Evolutionary conservation across 2,888 invertebrate genomes (phyloP).

Genomic region (Dendrolimus pini): DNA sequence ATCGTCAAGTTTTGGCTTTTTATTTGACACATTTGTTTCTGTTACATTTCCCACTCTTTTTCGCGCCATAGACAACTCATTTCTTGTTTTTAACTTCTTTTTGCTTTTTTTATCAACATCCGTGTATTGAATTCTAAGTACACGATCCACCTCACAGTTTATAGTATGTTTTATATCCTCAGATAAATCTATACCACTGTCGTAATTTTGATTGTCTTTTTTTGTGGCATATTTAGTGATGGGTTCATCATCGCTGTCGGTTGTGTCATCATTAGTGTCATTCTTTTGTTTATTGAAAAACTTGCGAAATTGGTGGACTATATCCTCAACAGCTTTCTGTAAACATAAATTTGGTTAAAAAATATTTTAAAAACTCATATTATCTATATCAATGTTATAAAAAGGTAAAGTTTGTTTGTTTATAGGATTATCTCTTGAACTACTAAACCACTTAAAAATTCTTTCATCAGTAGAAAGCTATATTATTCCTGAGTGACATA

Average conservation of each 20-base stretch:
- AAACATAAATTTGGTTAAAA: no score
- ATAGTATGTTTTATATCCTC: constrained; percentile 47
- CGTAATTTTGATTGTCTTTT: constrained; percentile 28
- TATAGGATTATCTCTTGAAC: no score
- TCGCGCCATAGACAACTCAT: neutral
- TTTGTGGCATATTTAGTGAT: constrained; percentile 46
- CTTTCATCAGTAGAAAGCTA: no score
- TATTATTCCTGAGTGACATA: no score
- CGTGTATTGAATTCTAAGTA: constrained; percentile 14
- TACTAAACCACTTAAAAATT: no score
- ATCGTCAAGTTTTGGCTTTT: constrained; percentile 16
- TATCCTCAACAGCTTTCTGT: constrained; percentile 43
- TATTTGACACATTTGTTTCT: constrained; percentile 8
- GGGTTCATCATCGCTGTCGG: constrained; percentile 57
- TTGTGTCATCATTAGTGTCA: constrained; percentile 9
- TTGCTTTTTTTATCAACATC: constrained; percentile 15
- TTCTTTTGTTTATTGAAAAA: constrained; percentile 24
- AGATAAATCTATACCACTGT: constrained; percentile 40
- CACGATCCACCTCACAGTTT: constrained; percentile 38
- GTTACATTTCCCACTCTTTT: constrained; percentile 9
- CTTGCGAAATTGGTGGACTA: constrained; percentile 40
- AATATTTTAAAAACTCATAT: no score
- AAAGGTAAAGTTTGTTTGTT: no score
- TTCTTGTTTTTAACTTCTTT: constrained; percentile 2
- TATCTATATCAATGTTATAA: no score